Base-by-base conservation (phyloP, 2,113 vertebrate species). In the Apodemus speciosus region DNA sequence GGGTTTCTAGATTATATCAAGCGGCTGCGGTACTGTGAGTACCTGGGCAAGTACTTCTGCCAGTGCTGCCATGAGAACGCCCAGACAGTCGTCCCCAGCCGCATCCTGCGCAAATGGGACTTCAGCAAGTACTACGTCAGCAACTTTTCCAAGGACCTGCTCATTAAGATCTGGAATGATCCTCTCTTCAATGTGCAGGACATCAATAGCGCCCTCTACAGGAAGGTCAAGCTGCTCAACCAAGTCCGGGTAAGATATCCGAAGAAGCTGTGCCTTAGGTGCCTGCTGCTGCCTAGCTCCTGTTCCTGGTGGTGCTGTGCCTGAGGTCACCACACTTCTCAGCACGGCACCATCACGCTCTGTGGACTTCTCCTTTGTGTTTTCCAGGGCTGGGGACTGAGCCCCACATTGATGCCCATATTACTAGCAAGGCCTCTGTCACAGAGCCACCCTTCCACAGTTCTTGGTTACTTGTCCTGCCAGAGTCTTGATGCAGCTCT, bases 41-140 rank as follows among this genome's bases (percentile, higher is more conserved):
- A 99, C 97, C 97, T 99, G 94, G 99, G 99, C 85, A 99, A 99
- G 92, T 99, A 99, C 96, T 99, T 99, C 98, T 99, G 99, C 96
- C 99, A 99, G 98, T 99, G 99, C 97, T 99, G 99, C 98, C 99
- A 99, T 0, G 99, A 99, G 96, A 99, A 99, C 0, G 97, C 99
- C 35, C 99, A 99, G 98, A 98, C 94, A 0, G 94, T 99, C 93
- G 99, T 99, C 94, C 99, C 99, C 10, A 98, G 99, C 94, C 98
- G 99, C 46, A 98, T 99, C 73, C 97, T 99, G 79, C 98, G 98
- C 92, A 99, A 99, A 97, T 99, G 99, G 99, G 99, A 99, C 98
- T 99, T 99, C 97, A 98, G 99, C 98, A 99, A 99, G 92, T 99
- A 99, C 97, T 99, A 98, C 0, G 98, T 99, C 97, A 99, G 99